phyloP scores from a whole-genome alignment of 2,888 invertebrate genomes.

The Phorcus lineatus region DNA sequence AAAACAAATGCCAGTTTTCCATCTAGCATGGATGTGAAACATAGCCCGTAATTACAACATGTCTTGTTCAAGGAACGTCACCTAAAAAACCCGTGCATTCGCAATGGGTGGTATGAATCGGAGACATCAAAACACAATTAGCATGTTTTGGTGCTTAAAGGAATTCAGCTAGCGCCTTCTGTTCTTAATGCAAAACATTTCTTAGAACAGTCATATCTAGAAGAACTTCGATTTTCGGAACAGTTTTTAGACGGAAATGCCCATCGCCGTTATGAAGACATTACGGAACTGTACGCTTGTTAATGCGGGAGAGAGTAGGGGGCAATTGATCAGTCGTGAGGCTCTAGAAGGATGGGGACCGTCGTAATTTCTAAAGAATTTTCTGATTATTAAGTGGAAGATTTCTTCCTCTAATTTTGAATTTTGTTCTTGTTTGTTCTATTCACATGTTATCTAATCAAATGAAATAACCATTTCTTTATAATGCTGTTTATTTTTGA shows the following conservation, averaged over 20 bases:
- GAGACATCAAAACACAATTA: conserved; percentile 12
- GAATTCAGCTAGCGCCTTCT: conserved; percentile 5
- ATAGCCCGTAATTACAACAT: neutral
- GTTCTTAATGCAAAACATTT: neutral
- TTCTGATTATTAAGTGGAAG: no score
- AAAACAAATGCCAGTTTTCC: neutral
- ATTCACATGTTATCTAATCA: no score
- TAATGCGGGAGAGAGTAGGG: neutral
- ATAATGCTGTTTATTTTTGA: no score
- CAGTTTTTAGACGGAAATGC: conserved; percentile 13
- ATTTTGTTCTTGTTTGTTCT: no score
- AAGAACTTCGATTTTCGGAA: neutral
- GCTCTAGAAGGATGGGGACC: neutral
- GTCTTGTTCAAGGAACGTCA: neutral
- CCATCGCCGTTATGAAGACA: neutral
- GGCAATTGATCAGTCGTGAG: neutral
- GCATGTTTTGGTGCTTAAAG: conserved; percentile 13
- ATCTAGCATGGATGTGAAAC: neutral
- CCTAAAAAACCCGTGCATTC: neutral
- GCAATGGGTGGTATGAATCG: neutral
- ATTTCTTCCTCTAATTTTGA: no score
- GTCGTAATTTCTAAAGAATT: no score
- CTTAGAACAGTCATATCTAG: conserved; percentile 1
- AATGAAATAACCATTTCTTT: no score
- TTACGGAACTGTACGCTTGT: neutral